Conservation (phyloP, 2,888 invertebrate species). For the Heliconius erato region DNA sequence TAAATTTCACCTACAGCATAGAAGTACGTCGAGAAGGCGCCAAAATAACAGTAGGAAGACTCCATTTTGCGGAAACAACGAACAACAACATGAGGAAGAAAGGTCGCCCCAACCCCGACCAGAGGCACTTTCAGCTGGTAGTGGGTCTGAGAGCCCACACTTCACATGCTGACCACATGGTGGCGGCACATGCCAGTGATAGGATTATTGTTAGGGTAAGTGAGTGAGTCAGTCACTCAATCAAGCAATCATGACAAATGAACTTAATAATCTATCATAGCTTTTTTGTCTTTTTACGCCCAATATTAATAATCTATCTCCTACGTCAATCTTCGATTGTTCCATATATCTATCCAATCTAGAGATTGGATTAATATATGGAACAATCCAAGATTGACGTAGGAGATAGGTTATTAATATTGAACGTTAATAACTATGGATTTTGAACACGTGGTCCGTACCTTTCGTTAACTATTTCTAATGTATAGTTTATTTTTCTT, state of each 20-base stretch:
- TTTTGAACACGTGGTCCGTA: too few species aligned
- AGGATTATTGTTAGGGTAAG: conserved; percentile 98
- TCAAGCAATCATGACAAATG: background rate
- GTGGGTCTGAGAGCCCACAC: conserved; percentile 97
- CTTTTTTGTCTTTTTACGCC: too few species aligned
- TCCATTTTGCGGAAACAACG: conserved; percentile 99
- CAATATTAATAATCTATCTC: too few species aligned
- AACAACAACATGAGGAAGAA: conserved; percentile 99
- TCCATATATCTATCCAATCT: too few species aligned
- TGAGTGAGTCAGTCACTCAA: conserved; percentile 42
- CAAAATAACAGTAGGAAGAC: conserved; percentile 97
- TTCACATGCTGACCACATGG: conserved; percentile 91
- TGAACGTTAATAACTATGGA: too few species aligned
- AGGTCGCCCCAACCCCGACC: conserved; percentile 99
- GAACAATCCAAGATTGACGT: too few species aligned
- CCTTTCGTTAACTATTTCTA: too few species aligned
- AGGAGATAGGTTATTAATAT: too few species aligned
- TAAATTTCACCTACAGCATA: conserved; percentile 82
- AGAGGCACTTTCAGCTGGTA: conserved; percentile 97
- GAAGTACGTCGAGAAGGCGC: conserved; percentile 95
- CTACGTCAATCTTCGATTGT: too few species aligned
- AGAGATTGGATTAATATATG: too few species aligned
- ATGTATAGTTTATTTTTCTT: too few species aligned
- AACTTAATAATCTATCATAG: background rate
- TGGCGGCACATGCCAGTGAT: conserved; percentile 96